These are phyloP conservation scores for Cerastis leucographa DNA, from an alignment of 2,888 invertebrate species.

Conservation along the genomic window DNA sequence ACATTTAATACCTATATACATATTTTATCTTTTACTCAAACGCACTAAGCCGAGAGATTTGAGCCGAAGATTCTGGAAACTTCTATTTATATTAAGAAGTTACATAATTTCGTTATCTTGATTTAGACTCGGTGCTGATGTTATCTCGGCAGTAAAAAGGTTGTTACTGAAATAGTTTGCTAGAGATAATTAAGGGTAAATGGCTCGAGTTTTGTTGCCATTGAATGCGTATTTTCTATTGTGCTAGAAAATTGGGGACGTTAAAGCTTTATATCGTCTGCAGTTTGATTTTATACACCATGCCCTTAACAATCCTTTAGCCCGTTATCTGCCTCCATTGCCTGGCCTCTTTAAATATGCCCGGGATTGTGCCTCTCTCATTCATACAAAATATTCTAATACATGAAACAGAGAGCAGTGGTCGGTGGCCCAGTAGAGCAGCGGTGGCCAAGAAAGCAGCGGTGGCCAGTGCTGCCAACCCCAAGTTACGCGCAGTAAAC, in stretches of 20 bases:
- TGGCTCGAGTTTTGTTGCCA: constrained; percentile 30
- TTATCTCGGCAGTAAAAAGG: constrained; percentile 59
- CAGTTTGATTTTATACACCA: constrained; percentile 11
- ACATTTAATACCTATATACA: constrained; percentile 29
- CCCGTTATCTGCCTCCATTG: background rate
- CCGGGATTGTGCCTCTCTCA: rapidly evolving
- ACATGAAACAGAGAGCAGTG: too few species aligned
- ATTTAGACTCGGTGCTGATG: constrained; percentile 51
- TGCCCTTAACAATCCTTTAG: background rate
- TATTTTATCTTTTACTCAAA: constrained; percentile 29
- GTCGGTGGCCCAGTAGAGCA: too few species aligned
- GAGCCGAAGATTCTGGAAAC: constrained; percentile 46
- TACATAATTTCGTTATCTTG: constrained; percentile 61
- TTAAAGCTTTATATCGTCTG: constrained; percentile 13
- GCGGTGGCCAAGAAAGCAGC: too few species aligned
- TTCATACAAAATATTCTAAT: background rate
- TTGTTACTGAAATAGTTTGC: constrained; percentile 54
- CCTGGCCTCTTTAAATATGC: background rate
- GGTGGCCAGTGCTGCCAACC: too few species aligned
- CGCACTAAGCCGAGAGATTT: constrained; percentile 27
- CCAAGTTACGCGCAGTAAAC: too few species aligned
- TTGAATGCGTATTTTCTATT: constrained; percentile 45
- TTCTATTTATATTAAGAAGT: constrained; percentile 62
- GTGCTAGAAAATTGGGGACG: constrained; percentile 24
- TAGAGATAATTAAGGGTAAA: constrained; percentile 44